Evolutionary conservation across 2,888 invertebrate genomes (phyloP).

Genomic region (Zhuqinia jingwanae): DNA sequence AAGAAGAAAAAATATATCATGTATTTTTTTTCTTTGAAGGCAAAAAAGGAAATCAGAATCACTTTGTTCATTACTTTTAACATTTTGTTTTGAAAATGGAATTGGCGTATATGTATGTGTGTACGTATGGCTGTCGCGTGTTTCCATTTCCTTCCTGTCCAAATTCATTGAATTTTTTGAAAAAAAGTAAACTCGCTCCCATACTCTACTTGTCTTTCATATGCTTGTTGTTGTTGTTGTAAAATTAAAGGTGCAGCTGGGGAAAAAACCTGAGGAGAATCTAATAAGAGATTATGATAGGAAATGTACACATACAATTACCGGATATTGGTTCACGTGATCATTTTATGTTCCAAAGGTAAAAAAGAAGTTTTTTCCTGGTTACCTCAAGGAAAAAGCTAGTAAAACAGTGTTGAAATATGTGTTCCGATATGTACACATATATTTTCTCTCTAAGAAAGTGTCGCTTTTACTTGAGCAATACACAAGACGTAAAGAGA

Average conservation of each 20-base stretch:
- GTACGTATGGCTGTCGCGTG: not conserved
- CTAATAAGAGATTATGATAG: not conserved
- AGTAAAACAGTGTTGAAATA: too few species aligned
- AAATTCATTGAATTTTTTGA: conserved; percentile 13
- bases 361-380: not conserved
- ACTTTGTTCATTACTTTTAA: conserved; percentile 34
- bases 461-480: not conserved
- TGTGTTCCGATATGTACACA: not conserved
- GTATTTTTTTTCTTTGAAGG: not conserved
- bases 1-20: not conserved
- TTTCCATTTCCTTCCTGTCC: conserved; percentile 41
- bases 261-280: not conserved
- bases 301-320: too few species aligned
- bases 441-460: too few species aligned
- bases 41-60: conserved; percentile 15
- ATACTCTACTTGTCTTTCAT: not conserved
- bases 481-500: too few species aligned
- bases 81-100: conserved; percentile 5
- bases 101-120: too few species aligned
- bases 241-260: conserved; percentile 6
- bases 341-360: not conserved
- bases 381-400: too few species aligned
- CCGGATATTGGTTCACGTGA: not conserved
- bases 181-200: conserved; percentile 14
- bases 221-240: too few species aligned